Evolutionary conservation across 2,113 vertebrate genomes (phyloP), one percentile per base, ranked within the genome.

Genomic region (Aphyosemion australe): DNA sequence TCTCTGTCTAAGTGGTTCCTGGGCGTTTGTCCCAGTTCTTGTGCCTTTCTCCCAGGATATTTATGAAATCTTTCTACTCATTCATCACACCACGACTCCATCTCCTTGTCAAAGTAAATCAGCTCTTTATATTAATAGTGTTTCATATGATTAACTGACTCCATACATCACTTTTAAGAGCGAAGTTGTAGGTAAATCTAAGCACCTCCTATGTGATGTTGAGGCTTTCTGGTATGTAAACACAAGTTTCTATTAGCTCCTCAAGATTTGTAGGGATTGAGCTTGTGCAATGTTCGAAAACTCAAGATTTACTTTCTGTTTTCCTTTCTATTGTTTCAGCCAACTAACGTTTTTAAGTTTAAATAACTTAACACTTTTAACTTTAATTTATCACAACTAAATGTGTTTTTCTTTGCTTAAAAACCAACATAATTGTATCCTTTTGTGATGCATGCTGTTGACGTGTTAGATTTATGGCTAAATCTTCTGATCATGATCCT

Each of bases 1-100:
- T 53, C 39, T 72, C 73, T 71, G 72, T 86, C 80, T 85, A 88
- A 91, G 83, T 87, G 84, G 84, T 86, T 90, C 80, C 71, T 65
- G 83, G 88, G 82, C 76, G 2, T 68, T 61, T 81, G 85, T 86
- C 87, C 84, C 32, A 32, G 32, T 32, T 32, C 32, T 32, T 32
- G 32, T 32, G 32, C 32, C 32, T 32, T 32, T 32, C 32, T 32
- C 54, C 43, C 64, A 18, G 61, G 54, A 58, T 84, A 87, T 90
- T 88, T 86, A 84, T 74, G 62, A 85, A 79, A 67, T 64, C 61
- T 78, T 69, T 84, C 72, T 79, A 62, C 74, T 83, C 72, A 32
- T 89, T 86, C 49, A 81, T 89, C 87, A 84, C 49, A 61, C 45
- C 26, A 46, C 75, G 74, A 87, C 83, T 84, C 57, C 20, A 48